Conservation (phyloP, 2,113 vertebrate species). For the Nothobranchius furzeri region DNA sequence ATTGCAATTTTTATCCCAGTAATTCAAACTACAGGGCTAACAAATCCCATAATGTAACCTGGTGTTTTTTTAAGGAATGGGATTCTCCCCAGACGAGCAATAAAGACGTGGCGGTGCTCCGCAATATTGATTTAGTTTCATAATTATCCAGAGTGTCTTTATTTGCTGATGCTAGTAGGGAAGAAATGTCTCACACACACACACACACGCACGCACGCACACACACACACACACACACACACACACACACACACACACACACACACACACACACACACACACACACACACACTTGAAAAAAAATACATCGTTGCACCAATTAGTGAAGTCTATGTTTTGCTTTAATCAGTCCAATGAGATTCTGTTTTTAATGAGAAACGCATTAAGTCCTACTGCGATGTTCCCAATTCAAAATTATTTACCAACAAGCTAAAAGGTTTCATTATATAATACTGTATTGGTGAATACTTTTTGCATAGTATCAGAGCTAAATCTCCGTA, state of each 20-base stretch:
- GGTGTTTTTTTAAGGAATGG: slow-evolving; percentile 50
- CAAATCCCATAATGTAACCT: slow-evolving; percentile 29
- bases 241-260: not conserved
- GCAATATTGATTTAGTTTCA: slow-evolving; percentile 72
- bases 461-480: slow-evolving; percentile 27
- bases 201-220: not conserved
- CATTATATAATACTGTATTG: slow-evolving; percentile 73
- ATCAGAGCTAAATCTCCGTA: slow-evolving; percentile 51
- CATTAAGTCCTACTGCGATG: slow-evolving; percentile 80
- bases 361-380: slow-evolving; percentile 80
- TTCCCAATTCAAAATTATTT: slow-evolving; percentile 92
- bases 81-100: slow-evolving; percentile 59
- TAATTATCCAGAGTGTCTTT: slow-evolving; percentile 70
- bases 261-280: slow-evolving; percentile 27
- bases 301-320: slow-evolving; percentile 82
- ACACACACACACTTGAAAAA: slow-evolving; percentile 7
- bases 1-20: slow-evolving; percentile 50
- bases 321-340: slow-evolving; percentile 82
- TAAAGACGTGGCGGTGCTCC: slow-evolving; percentile 68
- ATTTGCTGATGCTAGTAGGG: slow-evolving; percentile 54
- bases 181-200: slow-evolving; percentile 43
- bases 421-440: slow-evolving; percentile 69
- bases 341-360: slow-evolving; percentile 89
- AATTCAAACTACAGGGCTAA: slow-evolving; percentile 47
- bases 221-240: slow-evolving; percentile 29